Base-by-base conservation (phyloP, 1,140 invertebrate species). In the Cepaea nemoralis region DNA sequence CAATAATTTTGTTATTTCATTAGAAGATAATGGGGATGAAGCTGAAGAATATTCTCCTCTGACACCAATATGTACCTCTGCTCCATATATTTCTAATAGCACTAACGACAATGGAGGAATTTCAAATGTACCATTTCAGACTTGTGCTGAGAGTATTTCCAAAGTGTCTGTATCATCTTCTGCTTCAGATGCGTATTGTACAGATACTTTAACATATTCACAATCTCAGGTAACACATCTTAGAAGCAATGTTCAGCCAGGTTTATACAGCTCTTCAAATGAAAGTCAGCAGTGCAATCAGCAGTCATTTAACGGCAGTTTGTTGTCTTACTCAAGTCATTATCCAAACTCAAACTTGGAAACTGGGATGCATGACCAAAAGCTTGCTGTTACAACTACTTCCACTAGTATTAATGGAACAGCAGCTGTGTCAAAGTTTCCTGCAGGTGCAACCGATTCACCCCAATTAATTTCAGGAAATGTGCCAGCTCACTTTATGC, bases 1-100 rank as follows among this genome's bases (percentile, higher is more conserved):
- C 3, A 78, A 69, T 31, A 59, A 78, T 24, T 78, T 78, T 27
- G 70, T 78, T 35, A 78, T 78, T 42, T 78, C 63, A 3, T 59
- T 78, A 16, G 77, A 78, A 40, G 76, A 77, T 27, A 77, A 40
- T 45, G 48, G 77, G 1, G 33, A 48, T 35, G 77, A 69, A 48
- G 77, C 69, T 69, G 77, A 35, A 33, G 10, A 31, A 31, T 31
- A 2, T 31, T 6, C 1, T 24, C 22, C 12, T 19, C 2, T 40
- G 2, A 70, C 39, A 3, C 6, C 35, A 39, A n/a, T 42, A 14
- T 40, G 3, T 6, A 6, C 69, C 0, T 40, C 39, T 40, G 6
- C 24, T 24, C 35, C 22, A 63, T 19, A 31, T 63, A 31, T 12
- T 6, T 16, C 27, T 31, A n/a, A 63, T 27, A 63, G 33, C 27